Base-by-base conservation (phyloP, 2,797 vertebrate species). In the Xenopus petersii region DNA sequence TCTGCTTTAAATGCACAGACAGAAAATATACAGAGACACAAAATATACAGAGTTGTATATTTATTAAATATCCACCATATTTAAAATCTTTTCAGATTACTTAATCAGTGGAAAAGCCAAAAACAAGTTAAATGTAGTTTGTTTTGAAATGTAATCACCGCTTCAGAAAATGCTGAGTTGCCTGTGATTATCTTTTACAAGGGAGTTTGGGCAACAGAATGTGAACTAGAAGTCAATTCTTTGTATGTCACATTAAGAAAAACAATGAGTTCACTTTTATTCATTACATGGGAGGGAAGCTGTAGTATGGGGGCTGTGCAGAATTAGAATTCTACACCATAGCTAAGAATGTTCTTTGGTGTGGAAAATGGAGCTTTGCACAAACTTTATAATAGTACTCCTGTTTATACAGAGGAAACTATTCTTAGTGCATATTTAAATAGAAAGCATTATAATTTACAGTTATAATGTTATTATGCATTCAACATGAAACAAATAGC, bases 241-340 rank as follows among this genome's bases (percentile, higher is more conserved):
- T 73, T 79, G 51, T 68, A 65, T 79, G 76, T 79, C 76, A 79
- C 76, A 79, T 79, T 79, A 79, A 78, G 70, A 78, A 78, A 79
- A 79, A 79, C 76, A 79, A 79, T 79, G 76, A 79, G 66, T 68
- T 79, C 66, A 65, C 66, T 69, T 77, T 73, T 79, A 79, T 74
- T 79, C 76, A 79, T 79, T 79, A 79, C 71, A 64, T 59, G 67
- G 76, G 76, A 79, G 76, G 71, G 15, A 73, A 65, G 59, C 15
- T 70, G 70, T 64, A 64, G 66, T 70, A 79, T 48, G 76, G 66
- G 71, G 76, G 76, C 70, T 73, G 76, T 65, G 56, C 64, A 49
- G 59, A 74, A 79, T 73, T 74, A 79, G n/a, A 73, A 74, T 73
- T 79, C 56, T 72, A 65, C 54, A 56, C 54, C 60, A 47, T 48